Conservation (phyloP, 2,113 vertebrate genomes). For the Trochalopteron elliotii region DNA sequence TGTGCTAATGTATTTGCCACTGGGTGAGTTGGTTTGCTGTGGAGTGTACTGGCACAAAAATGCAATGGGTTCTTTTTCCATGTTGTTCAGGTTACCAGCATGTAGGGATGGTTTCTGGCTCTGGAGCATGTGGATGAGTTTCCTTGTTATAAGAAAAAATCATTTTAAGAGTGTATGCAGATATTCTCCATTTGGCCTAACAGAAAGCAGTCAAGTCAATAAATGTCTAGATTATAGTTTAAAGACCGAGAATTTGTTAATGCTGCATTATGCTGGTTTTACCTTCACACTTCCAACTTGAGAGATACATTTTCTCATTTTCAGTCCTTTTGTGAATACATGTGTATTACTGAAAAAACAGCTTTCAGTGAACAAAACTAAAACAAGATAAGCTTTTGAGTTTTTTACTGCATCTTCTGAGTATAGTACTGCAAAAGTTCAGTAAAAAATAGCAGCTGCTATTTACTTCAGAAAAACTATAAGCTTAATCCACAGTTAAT, state of each 20-base stretch:
- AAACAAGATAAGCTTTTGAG: background rate
- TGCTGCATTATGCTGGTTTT: background rate
- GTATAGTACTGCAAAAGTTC: background rate
- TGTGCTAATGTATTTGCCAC: background rate
- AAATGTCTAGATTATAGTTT: background rate
- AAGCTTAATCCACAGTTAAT: background rate
- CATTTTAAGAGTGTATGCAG: background rate
- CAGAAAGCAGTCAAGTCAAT: background rate
- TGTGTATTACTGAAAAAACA: background rate
- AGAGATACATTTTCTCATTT: background rate
- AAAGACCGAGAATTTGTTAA: background rate
- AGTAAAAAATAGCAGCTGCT: background rate
- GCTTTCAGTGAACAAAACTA: background rate
- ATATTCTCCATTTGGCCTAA: background rate
- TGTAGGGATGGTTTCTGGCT: background rate
- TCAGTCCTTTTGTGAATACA: background rate
- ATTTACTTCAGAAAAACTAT: background rate
- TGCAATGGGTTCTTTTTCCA: background rate
- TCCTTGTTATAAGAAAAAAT: background rate
- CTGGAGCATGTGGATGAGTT: background rate
- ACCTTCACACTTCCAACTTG: background rate
- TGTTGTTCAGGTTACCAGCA: background rate
- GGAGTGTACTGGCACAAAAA: background rate
- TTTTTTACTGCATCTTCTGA: background rate
- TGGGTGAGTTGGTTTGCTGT: background rate